Evolutionary conservation across 2,113 vertebrate species (phyloP), one percentile per base, ranked within the genome.

Genomic region (Gracilinanus agilis): DNA sequence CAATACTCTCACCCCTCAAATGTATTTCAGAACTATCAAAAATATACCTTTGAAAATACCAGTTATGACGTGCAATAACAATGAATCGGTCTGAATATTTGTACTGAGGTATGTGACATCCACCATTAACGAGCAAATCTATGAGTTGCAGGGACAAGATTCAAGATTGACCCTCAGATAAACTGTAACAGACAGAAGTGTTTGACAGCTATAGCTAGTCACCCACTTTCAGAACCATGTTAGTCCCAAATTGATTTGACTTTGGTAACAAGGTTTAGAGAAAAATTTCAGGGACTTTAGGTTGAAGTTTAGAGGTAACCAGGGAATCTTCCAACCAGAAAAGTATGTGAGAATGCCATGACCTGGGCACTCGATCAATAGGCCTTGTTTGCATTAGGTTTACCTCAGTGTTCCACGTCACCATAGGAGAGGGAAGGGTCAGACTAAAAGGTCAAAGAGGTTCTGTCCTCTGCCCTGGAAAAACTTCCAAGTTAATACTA

Each of bases 21-120:
- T 24, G 49, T 93, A 40, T 49, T 83, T 89, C 34, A 67, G 90
- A 93, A 93, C 44, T 98, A 97, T 96, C 97, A 95, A 98, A 98
- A 98, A 96, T 93, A 91, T 1, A 40, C 67, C 90, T 75, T 94
- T 55, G 75, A 96, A 96, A 96, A 93, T 56, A 3, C 29, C 75
- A 89, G 49, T 94, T 96, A 55, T 75, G 61, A 34, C 24, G 53
- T 40, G 3, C 12, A 1, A 0, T 24, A 90, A 94, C 92, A 92
- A 88, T n/a, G 25, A 44, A 2, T 24, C 93, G n/a, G 23, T 34
- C 89, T 54, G 61, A 23, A 44, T 10, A 0, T 19, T 49, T 23
- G 0, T 3, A 53, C n/a, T 4, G 40, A 54, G 75, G 67, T 88
- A n/a, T 0, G 0, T 0, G 24, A 49, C 53, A 0, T 9, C 91